These are phyloP conservation scores for Mormyrus proboscirostris DNA, from an alignment of 2,797 vertebrate species.

Conservation along the genomic window DNA sequence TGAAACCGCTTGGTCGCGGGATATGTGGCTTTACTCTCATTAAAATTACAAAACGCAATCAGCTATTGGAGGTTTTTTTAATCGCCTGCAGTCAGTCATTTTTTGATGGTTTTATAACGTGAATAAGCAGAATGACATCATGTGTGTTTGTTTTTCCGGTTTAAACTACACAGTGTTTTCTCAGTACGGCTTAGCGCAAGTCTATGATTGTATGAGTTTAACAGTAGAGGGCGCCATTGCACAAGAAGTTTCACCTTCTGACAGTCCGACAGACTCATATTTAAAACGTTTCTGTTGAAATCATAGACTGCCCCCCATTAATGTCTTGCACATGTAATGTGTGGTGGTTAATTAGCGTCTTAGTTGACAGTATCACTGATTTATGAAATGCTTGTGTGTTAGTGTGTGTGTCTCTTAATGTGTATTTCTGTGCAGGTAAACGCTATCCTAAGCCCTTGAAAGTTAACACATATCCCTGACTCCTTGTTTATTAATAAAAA, in stretches of 20 bases:
- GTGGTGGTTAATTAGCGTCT: background rate
- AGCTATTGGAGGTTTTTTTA: background rate
- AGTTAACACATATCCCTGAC: background rate
- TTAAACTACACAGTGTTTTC: background rate
- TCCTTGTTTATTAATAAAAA: background rate
- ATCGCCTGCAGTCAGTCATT: background rate
- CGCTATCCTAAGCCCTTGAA: background rate
- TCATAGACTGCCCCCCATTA: background rate
- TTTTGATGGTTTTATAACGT: background rate
- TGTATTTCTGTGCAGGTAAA: background rate
- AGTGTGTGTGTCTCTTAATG: background rate
- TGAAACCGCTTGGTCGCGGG: background rate
- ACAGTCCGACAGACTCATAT: background rate
- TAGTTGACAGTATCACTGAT: background rate
- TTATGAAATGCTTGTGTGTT: background rate
- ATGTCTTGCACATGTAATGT: background rate
- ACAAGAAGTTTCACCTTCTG: background rate
- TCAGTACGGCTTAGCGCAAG: background rate
- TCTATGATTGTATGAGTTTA: background rate
- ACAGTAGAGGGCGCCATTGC: background rate
- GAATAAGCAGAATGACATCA: background rate
- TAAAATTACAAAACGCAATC: background rate
- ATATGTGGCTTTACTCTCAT: background rate
- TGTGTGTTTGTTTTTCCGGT: background rate
- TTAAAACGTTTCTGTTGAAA: background rate